phyloP scores from a whole-genome alignment of 2,888 invertebrate genomes.

The Tachystola acroxantha region DNA sequence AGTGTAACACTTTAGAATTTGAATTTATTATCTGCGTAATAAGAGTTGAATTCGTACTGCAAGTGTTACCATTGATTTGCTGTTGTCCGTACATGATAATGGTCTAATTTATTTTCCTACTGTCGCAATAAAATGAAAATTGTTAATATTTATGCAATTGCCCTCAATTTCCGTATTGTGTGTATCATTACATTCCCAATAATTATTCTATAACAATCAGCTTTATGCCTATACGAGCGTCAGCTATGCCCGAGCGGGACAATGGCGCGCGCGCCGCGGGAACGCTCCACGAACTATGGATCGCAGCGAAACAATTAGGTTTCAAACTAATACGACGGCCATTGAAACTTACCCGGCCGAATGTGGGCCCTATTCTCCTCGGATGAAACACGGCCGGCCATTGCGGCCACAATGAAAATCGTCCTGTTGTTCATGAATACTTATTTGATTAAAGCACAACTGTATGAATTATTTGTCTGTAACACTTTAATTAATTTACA shows the following conservation, averaged over 20 bases:
- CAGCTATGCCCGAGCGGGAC: conserved; percentile 10
- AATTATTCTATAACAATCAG: no score
- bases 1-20: no score
- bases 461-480: conserved; percentile 13
- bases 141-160: no score
- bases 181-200: no score
- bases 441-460: conserved; percentile 11
- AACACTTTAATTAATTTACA: conserved; percentile 13
- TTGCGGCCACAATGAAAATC: conserved; percentile 19
- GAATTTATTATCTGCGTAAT: no score
- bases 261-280: conserved; percentile 26
- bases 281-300: conserved; percentile 1
- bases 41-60: no score
- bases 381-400: conserved; percentile 26
- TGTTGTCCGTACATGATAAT: no score
- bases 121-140: no score
- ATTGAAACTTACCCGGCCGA: conserved; percentile 33
- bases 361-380: conserved; percentile 31
- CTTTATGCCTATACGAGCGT: no score
- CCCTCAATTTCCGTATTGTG: no score
- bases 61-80: no score
- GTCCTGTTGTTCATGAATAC: conserved; percentile 13
- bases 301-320: conserved; percentile 48
- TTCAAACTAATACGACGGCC: conserved; percentile 44
- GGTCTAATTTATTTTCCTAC: no score